phyloP scores from a whole-genome alignment of 2,113 vertebrate genomes.

The Cervus canadensis region DNA sequence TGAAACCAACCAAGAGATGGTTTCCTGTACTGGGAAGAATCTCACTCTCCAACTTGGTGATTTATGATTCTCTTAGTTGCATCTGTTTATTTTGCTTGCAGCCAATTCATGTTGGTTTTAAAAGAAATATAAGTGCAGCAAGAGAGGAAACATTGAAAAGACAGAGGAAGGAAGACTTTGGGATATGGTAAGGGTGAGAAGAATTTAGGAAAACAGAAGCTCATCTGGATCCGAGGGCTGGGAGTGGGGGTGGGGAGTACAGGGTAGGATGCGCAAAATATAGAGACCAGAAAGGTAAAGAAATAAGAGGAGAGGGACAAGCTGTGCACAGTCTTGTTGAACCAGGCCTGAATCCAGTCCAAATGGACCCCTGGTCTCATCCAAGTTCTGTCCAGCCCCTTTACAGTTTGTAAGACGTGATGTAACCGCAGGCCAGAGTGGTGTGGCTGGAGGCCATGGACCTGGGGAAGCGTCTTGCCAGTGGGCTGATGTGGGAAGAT shows the following conservation, averaged over 20 bases:
- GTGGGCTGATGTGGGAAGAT: slow-evolving; percentile 48
- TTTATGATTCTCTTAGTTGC: slow-evolving; percentile 52
- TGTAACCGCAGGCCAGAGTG: slow-evolving; percentile 50
- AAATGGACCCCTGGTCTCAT: slow-evolving; percentile 25
- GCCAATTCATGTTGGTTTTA: slow-evolving; percentile 60
- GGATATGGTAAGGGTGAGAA: slow-evolving; percentile 31
- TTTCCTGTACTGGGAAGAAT: slow-evolving; percentile 36
- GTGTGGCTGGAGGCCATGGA: slow-evolving; percentile 41
- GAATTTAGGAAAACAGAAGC: slow-evolving; percentile 39
- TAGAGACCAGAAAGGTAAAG: background rate
- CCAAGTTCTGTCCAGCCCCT: slow-evolving; percentile 32
- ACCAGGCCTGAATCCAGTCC: background rate
- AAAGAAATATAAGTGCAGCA: slow-evolving; percentile 53
- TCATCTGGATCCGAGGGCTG: background rate
- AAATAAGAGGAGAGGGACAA: background rate
- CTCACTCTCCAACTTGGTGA: background rate
- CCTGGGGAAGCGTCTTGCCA: slow-evolving; percentile 47
- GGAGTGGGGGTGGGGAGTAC: background rate
- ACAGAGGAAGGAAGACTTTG: slow-evolving; percentile 45
- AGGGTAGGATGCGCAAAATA: background rate
- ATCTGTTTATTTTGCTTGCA: slow-evolving; percentile 65
- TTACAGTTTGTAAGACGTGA: slow-evolving; percentile 46
- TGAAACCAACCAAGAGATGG: background rate
- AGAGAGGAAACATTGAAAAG: slow-evolving; percentile 24
- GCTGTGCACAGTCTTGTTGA: slow-evolving; percentile 5